phyloP scores from a whole-genome alignment of 2,888 invertebrate genomes.

The Plemyria rubiginata region DNA sequence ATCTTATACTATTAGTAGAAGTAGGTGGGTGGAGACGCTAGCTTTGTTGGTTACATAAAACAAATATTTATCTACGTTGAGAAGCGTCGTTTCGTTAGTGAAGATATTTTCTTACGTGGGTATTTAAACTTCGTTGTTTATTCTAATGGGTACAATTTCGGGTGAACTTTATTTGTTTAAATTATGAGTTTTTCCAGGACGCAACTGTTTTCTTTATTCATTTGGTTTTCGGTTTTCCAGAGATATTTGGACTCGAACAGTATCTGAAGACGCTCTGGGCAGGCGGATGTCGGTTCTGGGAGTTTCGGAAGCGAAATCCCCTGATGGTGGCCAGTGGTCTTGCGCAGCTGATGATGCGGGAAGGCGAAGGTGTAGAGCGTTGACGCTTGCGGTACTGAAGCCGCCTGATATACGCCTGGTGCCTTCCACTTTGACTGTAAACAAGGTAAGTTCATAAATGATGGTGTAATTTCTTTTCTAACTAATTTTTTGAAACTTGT shows the following conservation, averaged over 20 bases:
- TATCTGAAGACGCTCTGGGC: conserved; percentile 79
- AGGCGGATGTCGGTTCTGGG: conserved; percentile 88
- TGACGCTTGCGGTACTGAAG: conserved; percentile 85
- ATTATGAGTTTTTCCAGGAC: not conserved
- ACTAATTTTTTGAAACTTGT: too few relatives aligned
- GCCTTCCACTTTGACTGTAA: conserved; percentile 88
- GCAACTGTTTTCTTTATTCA: not conserved
- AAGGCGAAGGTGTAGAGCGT: conserved; percentile 88
- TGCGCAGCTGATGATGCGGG: conserved; percentile 90
- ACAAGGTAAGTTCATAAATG: conserved; percentile 81
- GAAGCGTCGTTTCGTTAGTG: not conserved
- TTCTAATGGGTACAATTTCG: not conserved
- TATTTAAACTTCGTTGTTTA: not conserved
- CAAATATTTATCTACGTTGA: not conserved
- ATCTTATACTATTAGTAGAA: not conserved
- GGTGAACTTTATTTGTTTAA: not conserved
- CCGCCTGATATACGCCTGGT: conserved; percentile 88
- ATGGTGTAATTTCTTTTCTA: too few relatives aligned
- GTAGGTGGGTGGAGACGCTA: not conserved
- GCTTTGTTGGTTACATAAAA: not conserved
- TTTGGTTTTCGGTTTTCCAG: conserved; percentile 59
- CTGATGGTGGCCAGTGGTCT: conserved; percentile 92
- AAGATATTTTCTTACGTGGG: not conserved
- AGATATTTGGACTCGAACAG: conserved; percentile 88
- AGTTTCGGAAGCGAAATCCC: conserved; percentile 87